A percentile compares a stretch with the other conserved stretches of the same genome.
phyloP scores from a whole-genome alignment of 2,113 vertebrate species.

The Tragelaphus strepsiceros region DNA sequence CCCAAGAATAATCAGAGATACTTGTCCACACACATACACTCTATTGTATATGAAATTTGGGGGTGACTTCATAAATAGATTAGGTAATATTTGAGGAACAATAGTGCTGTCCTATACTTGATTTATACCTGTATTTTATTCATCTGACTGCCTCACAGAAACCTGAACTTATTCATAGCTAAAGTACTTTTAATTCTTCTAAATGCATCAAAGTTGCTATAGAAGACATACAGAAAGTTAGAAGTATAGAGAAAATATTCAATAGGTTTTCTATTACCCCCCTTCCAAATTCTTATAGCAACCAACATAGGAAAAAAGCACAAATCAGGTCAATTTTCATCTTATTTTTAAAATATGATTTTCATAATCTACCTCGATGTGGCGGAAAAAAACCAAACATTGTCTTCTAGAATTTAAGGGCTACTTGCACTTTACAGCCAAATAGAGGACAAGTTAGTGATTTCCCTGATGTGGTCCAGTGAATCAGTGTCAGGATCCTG shows the following conservation, averaged over 20 bases:
- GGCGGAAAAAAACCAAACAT: not conserved
- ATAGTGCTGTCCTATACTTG: not conserved
- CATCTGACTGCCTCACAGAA: not conserved
- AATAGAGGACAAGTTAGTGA: not conserved
- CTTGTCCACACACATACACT: not conserved
- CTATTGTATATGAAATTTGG: not conserved
- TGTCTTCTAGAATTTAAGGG: not conserved
- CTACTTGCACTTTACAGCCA: not conserved
- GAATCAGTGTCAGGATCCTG: not conserved
- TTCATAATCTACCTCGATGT: not conserved
- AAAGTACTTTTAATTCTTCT: not conserved
- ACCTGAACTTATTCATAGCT: not conserved
- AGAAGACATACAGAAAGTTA: not conserved
- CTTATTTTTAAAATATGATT: constrained; percentile 3
- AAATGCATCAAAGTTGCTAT: not conserved
- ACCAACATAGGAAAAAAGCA: not conserved
- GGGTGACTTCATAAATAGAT: not conserved
- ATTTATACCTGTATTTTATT: not conserved
- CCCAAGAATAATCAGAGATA: not conserved
- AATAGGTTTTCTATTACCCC: not conserved
- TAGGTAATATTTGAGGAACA: not conserved
- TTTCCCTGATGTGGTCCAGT: not conserved
- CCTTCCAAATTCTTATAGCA: not conserved
- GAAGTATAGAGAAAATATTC: not conserved
- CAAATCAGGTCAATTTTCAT: not conserved